Conservation (phyloP, 2,797 vertebrate genomes). For the Syngnathus rostellatus region DNA sequence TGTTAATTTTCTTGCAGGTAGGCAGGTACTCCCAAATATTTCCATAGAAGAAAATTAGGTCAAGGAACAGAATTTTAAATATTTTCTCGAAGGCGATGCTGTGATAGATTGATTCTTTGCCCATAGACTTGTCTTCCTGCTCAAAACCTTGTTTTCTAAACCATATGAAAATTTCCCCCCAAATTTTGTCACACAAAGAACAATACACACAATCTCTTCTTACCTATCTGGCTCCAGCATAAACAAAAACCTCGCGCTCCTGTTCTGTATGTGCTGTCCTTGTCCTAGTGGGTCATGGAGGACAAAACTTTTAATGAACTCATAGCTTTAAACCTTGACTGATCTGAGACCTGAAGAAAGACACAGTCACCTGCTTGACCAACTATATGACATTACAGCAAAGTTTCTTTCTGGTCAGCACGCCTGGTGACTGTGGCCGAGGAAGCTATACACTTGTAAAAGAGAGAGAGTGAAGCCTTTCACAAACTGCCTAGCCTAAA, state of each 20-base stretch:
- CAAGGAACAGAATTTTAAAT: too few relatives aligned
- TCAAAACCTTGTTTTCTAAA: not conserved
- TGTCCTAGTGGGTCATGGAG: not conserved
- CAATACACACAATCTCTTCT: not conserved
- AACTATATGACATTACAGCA: not conserved
- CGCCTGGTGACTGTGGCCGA: not conserved
- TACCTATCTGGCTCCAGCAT: not conserved
- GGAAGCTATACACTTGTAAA: not conserved
- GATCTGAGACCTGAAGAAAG: not conserved
- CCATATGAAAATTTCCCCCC: not conserved
- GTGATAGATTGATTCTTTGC: too few relatives aligned
- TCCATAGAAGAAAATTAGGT: too few relatives aligned
- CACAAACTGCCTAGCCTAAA: slow-evolving; percentile 44
- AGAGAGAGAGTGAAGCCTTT: slow-evolving; percentile 14
- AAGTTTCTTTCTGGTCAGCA: not conserved
- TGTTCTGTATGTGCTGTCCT: not conserved
- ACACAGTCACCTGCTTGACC: not conserved
- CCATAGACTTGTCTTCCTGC: too few relatives aligned
- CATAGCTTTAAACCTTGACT: not conserved
- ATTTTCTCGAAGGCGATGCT: too few relatives aligned
- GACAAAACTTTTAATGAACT: not conserved
- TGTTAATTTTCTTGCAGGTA: too few relatives aligned
- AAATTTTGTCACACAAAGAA: not conserved
- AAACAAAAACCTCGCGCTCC: not conserved
- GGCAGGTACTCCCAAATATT: too few relatives aligned